Evolutionary conservation across 2,797 vertebrate species (phyloP).

Genomic region (Aldrovandia affinis): DNA sequence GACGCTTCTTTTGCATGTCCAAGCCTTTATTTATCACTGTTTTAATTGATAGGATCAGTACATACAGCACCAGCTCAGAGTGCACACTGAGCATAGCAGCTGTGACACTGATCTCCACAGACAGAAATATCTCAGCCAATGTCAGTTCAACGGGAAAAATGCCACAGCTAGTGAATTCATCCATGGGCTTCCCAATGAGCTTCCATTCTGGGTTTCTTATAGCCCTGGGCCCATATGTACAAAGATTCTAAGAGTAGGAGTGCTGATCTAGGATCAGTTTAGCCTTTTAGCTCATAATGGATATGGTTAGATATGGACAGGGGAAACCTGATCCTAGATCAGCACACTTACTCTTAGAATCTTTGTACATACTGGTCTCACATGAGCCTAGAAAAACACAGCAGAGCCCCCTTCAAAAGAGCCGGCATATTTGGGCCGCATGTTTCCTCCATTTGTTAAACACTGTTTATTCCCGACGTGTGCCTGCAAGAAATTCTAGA

Average conservation of each 20-base stretch:
- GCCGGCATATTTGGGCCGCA: neutral
- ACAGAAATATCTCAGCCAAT: neutral
- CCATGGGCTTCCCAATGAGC: neutral
- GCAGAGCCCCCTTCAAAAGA: neutral
- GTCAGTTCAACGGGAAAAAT: neutral
- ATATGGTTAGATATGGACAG: no score
- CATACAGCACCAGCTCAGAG: neutral
- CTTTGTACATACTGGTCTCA: no score
- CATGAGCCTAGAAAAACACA: neutral
- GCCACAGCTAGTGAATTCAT: neutral
- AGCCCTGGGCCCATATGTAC: neutral
- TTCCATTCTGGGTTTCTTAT: neutral
- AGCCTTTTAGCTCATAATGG: no score
- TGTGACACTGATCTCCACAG: neutral
- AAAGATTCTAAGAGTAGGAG: no score
- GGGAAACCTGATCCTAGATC: no score
- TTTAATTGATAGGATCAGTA: neutral
- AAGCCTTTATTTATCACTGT: constrained; percentile 3
- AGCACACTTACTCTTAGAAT: no score
- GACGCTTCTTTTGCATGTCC: neutral
- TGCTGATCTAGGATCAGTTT: no score
- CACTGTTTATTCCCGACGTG: constrained; percentile 23
- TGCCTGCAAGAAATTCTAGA: constrained; percentile 15
- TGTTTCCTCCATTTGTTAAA: constrained; percentile 5
- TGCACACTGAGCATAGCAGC: neutral